Evolutionary conservation across 2,113 vertebrate species (phyloP).

Genomic region (Egretta garzetta): DNA sequence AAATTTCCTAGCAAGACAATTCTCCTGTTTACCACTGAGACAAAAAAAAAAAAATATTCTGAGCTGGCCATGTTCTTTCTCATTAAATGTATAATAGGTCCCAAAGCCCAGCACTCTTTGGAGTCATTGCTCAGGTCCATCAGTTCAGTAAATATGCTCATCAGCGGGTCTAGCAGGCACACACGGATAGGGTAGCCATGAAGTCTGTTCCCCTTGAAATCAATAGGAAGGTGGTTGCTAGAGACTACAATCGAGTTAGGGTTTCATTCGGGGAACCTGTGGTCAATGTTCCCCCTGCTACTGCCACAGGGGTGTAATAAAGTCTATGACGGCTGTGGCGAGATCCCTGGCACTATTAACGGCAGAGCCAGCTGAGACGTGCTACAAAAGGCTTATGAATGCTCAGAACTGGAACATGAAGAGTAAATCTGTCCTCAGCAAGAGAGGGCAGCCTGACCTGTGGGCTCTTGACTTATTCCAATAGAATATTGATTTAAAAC

Average conservation of each 20-base stretch:
- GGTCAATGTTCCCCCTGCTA: neutral
- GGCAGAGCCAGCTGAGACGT: neutral
- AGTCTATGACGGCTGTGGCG: fast-evolving
- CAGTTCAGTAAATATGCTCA: constrained; percentile 19
- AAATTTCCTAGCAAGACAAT: neutral
- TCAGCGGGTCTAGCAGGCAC: neutral
- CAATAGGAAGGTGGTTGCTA: neutral
- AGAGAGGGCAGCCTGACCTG: neutral
- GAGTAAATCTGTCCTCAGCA: neutral
- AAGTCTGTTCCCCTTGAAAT: neutral
- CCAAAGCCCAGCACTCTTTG: neutral
- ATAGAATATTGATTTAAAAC: neutral
- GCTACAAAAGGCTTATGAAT: neutral
- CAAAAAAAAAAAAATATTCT: neutral
- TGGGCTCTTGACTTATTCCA: neutral
- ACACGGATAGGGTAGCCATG: neutral
- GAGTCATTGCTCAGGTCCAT: neutral
- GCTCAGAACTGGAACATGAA: neutral
- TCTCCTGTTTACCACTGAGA: neutral
- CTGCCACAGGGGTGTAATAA: neutral
- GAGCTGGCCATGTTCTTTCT: neutral
- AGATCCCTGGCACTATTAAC: neutral
- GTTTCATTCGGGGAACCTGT: neutral
- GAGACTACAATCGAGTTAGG: neutral
- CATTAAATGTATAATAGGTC: neutral